phyloP scores from a whole-genome alignment of 1,140 invertebrate species.

The Diprion similis region DNA sequence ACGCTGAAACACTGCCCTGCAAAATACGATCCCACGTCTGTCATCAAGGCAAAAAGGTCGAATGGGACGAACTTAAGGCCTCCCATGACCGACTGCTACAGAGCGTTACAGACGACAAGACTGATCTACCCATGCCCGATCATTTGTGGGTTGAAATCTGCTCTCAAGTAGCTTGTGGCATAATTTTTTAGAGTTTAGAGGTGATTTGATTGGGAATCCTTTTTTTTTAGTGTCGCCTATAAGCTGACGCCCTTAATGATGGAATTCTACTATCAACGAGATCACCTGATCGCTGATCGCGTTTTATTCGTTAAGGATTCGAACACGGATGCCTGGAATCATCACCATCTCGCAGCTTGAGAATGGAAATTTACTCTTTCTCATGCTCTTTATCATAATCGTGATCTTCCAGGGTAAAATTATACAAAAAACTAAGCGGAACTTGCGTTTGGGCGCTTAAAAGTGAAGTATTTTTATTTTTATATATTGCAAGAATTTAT shows the following conservation, averaged over 20 bases:
- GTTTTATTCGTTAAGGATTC: constrained; percentile 35
- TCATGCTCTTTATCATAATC: constrained; percentile 4
- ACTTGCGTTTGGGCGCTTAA: background rate
- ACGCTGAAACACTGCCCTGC: constrained; percentile 55
- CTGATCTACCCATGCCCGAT: constrained; percentile 51
- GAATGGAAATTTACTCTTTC: constrained; percentile 9
- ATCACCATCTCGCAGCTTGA: constrained; percentile 39
- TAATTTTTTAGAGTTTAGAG: background rate
- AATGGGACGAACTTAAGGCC: constrained; percentile 56
- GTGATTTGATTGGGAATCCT: constrained; percentile 6
- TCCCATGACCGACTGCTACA: constrained; percentile 50
- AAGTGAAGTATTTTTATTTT: too few relatives aligned
- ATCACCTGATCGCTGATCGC: constrained; percentile 49
- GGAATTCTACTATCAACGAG: constrained; percentile 51
- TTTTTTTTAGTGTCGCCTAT: constrained; percentile 49
- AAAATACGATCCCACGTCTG: constrained; percentile 60
- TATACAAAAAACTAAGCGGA: constrained; percentile 14
- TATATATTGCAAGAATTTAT: constrained; percentile 9
- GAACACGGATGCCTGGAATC: constrained; percentile 31
- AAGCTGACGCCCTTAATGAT: constrained; percentile 50
- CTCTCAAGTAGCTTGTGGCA: too few relatives aligned
- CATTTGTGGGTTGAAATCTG: constrained; percentile 53
- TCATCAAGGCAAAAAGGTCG: constrained; percentile 50
- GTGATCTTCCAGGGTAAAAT: background rate
- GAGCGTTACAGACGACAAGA: constrained; percentile 34